These are phyloP conservation scores for Trichomycterus rosablanca DNA, from an alignment of 2,113 vertebrate species.

Conservation along the genomic window DNA sequence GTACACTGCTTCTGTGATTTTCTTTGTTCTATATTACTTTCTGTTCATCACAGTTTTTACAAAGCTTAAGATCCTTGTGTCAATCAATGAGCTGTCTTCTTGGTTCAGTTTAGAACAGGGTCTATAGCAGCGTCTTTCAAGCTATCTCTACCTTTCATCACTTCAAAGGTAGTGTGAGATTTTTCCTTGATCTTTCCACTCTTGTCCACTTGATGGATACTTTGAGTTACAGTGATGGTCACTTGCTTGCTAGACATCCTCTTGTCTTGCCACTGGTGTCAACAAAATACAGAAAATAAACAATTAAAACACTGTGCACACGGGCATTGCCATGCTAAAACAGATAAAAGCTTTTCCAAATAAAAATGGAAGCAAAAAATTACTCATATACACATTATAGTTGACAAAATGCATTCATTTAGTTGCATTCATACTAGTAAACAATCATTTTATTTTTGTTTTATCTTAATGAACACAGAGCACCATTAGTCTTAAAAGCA, in stretches of 20 bases:
- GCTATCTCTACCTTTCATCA: conserved; percentile 61
- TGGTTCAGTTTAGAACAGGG: conserved; percentile 34
- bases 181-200: conserved; percentile 66
- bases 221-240: conserved; percentile 74
- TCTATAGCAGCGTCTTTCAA: conserved; percentile 49
- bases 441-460: too few species aligned
- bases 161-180: conserved; percentile 67
- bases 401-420: too few species aligned
- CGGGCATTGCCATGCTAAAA: background rate
- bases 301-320: background rate
- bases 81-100: background rate
- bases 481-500: too few species aligned
- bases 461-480: too few species aligned
- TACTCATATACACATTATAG: too few species aligned
- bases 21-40: conserved; percentile 11
- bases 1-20: conserved; percentile 8
- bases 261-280: conserved; percentile 73
- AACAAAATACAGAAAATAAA: conserved; percentile 14
- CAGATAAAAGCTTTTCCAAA: too few species aligned
- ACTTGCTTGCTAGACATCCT: conserved; percentile 76
- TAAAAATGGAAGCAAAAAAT: too few species aligned
- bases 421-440: too few species aligned
- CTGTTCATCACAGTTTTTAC: conserved; percentile 14
- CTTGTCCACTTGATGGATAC: conserved; percentile 72
- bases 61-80: background rate